Evolutionary conservation across 1,140 invertebrate genomes (phyloP), one percentile per base, ranked within the genome.

Genomic region (Apis florea): DNA sequence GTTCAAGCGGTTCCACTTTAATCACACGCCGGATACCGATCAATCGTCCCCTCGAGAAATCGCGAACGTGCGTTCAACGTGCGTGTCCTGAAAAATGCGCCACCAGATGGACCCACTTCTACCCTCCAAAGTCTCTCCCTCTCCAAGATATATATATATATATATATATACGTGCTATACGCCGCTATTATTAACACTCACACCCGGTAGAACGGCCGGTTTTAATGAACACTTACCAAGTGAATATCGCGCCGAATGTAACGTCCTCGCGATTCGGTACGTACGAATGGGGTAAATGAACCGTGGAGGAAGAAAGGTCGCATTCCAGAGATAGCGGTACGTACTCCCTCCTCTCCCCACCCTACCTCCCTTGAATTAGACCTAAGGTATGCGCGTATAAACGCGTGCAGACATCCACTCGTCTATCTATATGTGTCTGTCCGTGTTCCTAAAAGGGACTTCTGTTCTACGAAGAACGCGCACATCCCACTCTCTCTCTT

Each of bases 191-290:
- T 86, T 76, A 83, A 71, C 85, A 66, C 71, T 78, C 74, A 56
- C 71, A 61, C 10, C n/a, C 17, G 63, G 63, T 47, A 73, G 83
- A 86, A 69, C 74, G 70, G 53, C n/a, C 47, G 79, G 76, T 84
- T 84, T 40, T 87, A 87, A 87, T 87, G 86, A 87, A 87, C 86
- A 87, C 85, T 87, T 87, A 87, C 74, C 63, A 0, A 69, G 82
- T 54, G 85, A 84, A 87, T 87, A 87, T 87, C 81, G 68, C 63
- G 73, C 26, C 71, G 73, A 86, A 81, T 82, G 84, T 78, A 87
- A 87, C 85, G 74, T 67, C 63, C 82, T 79, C 71, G 81, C 66
- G 85, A 87, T 84, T 87, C 77, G 81, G 81, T 78, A 67, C 49
- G 73, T 75, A 83, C 76, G 63, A 86, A 81, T 61, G 78, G 78